Evolutionary conservation across 2,113 vertebrate genomes (phyloP).

Genomic region (Oryzias melastigma): DNA sequence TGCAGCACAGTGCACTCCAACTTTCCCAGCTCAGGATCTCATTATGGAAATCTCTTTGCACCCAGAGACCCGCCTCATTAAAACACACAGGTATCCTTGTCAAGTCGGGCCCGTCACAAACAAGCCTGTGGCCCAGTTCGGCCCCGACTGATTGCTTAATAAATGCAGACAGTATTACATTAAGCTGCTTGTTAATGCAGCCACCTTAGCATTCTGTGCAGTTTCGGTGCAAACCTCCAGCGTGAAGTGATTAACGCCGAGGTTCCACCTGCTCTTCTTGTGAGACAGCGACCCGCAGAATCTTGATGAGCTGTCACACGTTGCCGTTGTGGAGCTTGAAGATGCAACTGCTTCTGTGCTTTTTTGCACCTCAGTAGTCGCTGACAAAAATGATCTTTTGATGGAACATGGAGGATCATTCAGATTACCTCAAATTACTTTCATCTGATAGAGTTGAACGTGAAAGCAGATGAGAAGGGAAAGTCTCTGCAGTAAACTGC

Average conservation of each 20-base stretch:
- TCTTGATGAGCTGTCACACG: background rate
- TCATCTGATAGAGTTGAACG: too few species aligned
- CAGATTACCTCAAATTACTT: too few species aligned
- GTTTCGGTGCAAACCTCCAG: conserved; percentile 5
- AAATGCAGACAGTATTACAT: conserved; percentile 14
- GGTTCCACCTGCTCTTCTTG: background rate
- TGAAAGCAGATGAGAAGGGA: too few species aligned
- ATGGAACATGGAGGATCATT: too few species aligned
- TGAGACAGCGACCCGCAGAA: background rate
- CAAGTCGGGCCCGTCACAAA: conserved; percentile 35
- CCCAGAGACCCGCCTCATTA: conserved; percentile 36
- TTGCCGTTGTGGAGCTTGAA: background rate
- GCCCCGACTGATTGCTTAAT: conserved; percentile 20
- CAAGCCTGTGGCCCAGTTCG: conserved; percentile 11
- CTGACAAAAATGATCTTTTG: too few species aligned
- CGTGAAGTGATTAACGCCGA: conserved; percentile 3
- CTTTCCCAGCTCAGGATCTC: conserved; percentile 21
- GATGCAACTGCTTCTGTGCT: background rate
- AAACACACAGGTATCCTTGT: conserved; percentile 41
- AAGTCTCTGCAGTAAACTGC: too few species aligned
- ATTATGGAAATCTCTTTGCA: conserved; percentile 48
- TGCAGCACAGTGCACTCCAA: conserved; percentile 4
- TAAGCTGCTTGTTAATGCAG: conserved; percentile 16
- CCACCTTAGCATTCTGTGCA: background rate
- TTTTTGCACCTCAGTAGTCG: too few species aligned